Percentiles rank a stretch among this genome's conserved stretches.
Conservation (phyloP, 1,140 invertebrate species). For the Lysiphlebus fabarum region DNA sequence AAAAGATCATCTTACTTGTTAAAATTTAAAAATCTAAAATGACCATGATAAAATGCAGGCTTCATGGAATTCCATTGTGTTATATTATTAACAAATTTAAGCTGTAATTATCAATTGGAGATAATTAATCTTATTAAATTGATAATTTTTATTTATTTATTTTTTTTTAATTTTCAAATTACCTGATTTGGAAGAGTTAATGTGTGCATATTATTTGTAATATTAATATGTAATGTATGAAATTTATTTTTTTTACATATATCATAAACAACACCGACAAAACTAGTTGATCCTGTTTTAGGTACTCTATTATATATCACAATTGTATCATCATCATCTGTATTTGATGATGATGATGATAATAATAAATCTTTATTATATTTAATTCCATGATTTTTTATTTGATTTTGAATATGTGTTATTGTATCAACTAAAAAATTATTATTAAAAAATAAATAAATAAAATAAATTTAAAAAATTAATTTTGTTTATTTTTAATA, state of each 20-base stretch:
- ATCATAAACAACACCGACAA: constrained; percentile 96
- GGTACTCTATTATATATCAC: constrained; percentile 96
- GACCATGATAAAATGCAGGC: constrained; percentile 93
- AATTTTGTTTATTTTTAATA: too few species aligned
- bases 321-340: constrained; percentile 62
- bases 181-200: constrained; percentile 90
- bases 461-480: too few species aligned
- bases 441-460: too few species aligned
- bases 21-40: constrained; percentile 93
- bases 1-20: constrained; percentile 73
- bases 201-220: constrained; percentile 91
- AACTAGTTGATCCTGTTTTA: constrained; percentile 98
- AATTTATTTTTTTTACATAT: constrained; percentile 89
- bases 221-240: constrained; percentile 94
- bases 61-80: constrained; percentile 79
- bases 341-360: too few species aligned
- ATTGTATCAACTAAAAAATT: constrained; percentile 42
- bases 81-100: constrained; percentile 87
- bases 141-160: background rate
- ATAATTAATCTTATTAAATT: background rate
- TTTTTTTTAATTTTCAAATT: constrained; percentile 14
- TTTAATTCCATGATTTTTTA: constrained; percentile 30
- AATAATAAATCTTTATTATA: constrained; percentile 16
- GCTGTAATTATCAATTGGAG: constrained; percentile 56
- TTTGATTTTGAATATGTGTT: constrained; percentile 33